These are phyloP conservation scores for Drosophila jambulina DNA, from an alignment of 1,140 invertebrate species.

Conservation along the genomic window DNA sequence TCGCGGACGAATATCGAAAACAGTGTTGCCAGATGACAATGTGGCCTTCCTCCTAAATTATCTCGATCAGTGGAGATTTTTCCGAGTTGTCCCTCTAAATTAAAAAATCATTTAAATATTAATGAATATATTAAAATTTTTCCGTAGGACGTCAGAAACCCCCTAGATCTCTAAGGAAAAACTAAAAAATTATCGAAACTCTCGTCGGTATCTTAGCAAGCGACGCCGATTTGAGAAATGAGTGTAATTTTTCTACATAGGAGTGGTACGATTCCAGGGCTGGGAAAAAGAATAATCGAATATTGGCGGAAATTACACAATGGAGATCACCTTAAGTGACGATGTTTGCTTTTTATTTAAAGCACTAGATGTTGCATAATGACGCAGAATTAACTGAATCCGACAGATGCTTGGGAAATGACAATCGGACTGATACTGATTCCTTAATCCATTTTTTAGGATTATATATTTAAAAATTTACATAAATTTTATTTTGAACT, in stretches of 20 bases:
- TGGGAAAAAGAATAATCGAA: not conserved
- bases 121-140: too few species aligned
- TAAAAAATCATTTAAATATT: too few species aligned
- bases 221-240: not conserved
- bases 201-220: not conserved
- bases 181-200: not conserved
- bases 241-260: too few species aligned
- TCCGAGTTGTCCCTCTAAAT: too few species aligned
- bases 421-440: not conserved
- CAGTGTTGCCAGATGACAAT: not conserved
- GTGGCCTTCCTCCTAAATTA: too few species aligned
- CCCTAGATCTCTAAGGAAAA: too few species aligned
- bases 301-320: not conserved
- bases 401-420: not conserved
- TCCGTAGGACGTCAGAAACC: too few species aligned
- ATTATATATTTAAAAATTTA: not conserved
- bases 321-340: not conserved
- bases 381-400: not conserved
- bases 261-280: not conserved
- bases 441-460: not conserved
- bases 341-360: not conserved
- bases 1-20: not conserved
- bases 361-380: not conserved
- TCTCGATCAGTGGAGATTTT: too few species aligned
- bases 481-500: not conserved